Evolutionary conservation across 2,888 invertebrate species (phyloP).

Genomic region (Drepanosiphum platanoidis): DNA sequence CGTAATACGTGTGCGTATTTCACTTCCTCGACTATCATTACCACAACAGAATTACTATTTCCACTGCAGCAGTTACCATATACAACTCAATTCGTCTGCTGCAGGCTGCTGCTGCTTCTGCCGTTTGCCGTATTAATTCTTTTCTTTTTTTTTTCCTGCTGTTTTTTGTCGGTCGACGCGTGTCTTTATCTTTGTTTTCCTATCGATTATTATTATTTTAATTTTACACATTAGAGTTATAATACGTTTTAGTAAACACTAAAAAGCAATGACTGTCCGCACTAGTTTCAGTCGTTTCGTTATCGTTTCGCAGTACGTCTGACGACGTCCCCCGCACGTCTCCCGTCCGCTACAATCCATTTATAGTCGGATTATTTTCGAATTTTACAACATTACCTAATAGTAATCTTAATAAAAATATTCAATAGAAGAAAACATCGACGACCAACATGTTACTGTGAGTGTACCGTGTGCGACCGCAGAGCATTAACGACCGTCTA

Average conservation of each 20-base stretch:
- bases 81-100: background rate
- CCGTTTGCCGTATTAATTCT: too few relatives aligned
- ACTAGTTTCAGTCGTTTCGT: background rate
- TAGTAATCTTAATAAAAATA: background rate
- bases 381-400: too few relatives aligned
- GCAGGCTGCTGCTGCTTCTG: background rate
- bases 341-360: background rate
- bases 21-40: background rate
- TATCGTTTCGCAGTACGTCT: background rate
- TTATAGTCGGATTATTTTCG: background rate
- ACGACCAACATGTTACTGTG: constrained; percentile 25
- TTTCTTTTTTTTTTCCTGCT: background rate
- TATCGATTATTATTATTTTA: background rate
- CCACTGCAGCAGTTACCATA: background rate
- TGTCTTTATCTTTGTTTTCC: constrained; percentile 18
- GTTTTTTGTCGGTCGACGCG: background rate
- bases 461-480: background rate
- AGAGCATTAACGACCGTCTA: background rate
- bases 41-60: background rate
- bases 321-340: background rate
- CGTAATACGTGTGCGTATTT: background rate
- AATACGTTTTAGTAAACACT: too few relatives aligned
- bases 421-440: background rate
- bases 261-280: background rate
- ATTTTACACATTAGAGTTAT: too few relatives aligned